Percentiles rank a stretch among this genome's conserved stretches.
Conservation (phyloP, 2,888 invertebrate genomes). For the Drosophila kokeensis region DNA sequence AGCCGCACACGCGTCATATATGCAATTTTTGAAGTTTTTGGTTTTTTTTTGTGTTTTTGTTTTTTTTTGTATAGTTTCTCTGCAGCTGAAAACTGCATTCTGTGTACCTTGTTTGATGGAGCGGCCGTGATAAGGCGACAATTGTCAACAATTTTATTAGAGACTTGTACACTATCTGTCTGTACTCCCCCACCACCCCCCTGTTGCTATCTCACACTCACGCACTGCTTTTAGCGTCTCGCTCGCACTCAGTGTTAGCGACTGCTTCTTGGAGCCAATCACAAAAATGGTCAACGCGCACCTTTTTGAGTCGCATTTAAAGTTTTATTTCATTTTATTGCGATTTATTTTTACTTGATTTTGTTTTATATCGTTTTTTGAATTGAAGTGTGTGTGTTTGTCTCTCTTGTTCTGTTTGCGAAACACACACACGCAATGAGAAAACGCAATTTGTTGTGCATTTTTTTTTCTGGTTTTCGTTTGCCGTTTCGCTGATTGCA, state of each 20-base stretch:
- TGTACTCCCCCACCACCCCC: background rate
- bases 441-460: conserved; percentile 76
- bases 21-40: conserved; percentile 45
- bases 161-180: conserved; percentile 19
- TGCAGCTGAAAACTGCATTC: conserved; percentile 63
- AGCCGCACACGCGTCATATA: conserved; percentile 67
- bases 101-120: conserved; percentile 71
- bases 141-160: conserved; percentile 80
- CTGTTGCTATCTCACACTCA: conserved; percentile 1
- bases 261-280: conserved; percentile 70
- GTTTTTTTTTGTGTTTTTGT: conserved; percentile 7
- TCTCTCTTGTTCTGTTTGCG: conserved; percentile 57
- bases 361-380: conserved; percentile 42
- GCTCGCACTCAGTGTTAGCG: conserved; percentile 9
- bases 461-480: conserved; percentile 73
- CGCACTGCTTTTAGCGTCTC: conserved; percentile 13
- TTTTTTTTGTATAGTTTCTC: conserved; percentile 6
- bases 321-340: conserved; percentile 68
- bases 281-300: conserved; percentile 73
- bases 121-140: conserved; percentile 78
- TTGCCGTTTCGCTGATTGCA: conserved; percentile 76
- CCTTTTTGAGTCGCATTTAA: conserved; percentile 73
- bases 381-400: background rate
- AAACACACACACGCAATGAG: conserved; percentile 58
- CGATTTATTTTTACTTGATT: conserved; percentile 55